Percentiles rank a stretch among this genome's conserved stretches.
These are phyloP conservation scores for Philotrypesis tridentata DNA, from an alignment of 1,140 invertebrate genomes.

Conservation along the genomic window DNA sequence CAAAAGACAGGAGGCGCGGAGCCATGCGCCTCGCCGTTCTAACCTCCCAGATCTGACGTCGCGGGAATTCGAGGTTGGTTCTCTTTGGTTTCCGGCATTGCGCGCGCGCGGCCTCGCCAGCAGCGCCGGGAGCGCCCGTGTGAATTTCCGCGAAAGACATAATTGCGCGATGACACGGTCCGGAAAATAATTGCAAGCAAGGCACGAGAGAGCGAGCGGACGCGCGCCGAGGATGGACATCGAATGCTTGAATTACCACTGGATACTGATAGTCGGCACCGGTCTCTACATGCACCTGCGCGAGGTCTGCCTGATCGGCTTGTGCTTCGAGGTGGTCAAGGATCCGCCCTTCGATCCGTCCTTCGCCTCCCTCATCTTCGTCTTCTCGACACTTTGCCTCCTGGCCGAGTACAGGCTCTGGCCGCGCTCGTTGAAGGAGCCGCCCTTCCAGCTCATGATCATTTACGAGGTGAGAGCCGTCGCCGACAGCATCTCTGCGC, in stretches of 20 bases:
- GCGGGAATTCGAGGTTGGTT: slow-evolving; percentile 33
- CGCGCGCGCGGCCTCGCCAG: too few relatives aligned
- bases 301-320: slow-evolving; percentile 69
- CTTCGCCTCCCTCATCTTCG: slow-evolving; percentile 65
- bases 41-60: background rate
- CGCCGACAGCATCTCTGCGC: too few relatives aligned
- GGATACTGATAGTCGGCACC: slow-evolving; percentile 65
- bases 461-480: slow-evolving; percentile 71
- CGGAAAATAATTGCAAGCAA: background rate
- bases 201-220: background rate
- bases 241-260: slow-evolving; percentile 67
- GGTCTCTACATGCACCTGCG: slow-evolving; percentile 69
- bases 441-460: slow-evolving; percentile 67
- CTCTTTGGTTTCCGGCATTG: too few relatives aligned
- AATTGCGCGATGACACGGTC: background rate
- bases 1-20: background rate
- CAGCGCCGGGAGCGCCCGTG: too few relatives aligned
- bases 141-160: too few relatives aligned
- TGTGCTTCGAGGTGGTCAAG: slow-evolving; percentile 63
- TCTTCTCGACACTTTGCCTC: slow-evolving; percentile 67
- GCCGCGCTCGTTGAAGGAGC: slow-evolving; percentile 70
- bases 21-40: background rate
- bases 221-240: slow-evolving; percentile 57
- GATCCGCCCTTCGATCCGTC: slow-evolving; percentile 61
- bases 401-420: slow-evolving; percentile 70